Percentiles rank a stretch among this genome's conserved stretches.
These are phyloP conservation scores for Epinephelus fuscoguttatus DNA, from an alignment of 2,113 vertebrate genomes.

Conservation along the genomic window DNA sequence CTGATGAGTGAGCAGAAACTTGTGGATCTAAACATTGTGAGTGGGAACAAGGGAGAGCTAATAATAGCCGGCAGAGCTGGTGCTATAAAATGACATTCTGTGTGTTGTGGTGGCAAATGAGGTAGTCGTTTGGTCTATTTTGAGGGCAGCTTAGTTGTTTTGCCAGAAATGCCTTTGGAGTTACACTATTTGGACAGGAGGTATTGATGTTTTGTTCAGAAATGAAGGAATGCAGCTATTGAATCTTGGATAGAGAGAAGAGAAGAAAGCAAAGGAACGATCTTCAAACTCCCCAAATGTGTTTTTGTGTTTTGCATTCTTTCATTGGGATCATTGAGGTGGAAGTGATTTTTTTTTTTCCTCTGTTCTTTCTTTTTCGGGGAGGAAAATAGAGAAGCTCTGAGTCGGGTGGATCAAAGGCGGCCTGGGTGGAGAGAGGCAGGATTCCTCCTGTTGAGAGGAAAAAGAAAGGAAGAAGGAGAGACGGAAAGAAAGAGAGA, in stretches of 20 bases:
- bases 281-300: constrained; percentile 47
- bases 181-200: constrained; percentile 41
- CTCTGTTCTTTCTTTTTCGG: constrained; percentile 34
- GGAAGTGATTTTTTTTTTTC: constrained; percentile 61
- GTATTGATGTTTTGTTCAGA: constrained; percentile 47
- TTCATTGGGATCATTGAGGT: constrained; percentile 69
- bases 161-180: constrained; percentile 36
- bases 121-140: constrained; percentile 30
- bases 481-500: constrained; percentile 43
- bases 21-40: constrained; percentile 32
- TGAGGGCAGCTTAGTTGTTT: constrained; percentile 22
- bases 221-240: constrained; percentile 61
- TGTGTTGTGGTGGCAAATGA: constrained; percentile 26
- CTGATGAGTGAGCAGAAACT: constrained; percentile 69
- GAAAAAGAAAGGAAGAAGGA: constrained; percentile 52
- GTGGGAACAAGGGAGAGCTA: constrained; percentile 16
- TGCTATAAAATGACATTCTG: not conserved
- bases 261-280: constrained; percentile 22
- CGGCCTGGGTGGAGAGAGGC: constrained; percentile 56
- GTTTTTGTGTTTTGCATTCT: constrained; percentile 67
- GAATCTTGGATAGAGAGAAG: constrained; percentile 25
- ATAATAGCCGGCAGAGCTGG: constrained; percentile 10
- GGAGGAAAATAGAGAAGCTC: constrained; percentile 60
- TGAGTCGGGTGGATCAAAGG: constrained; percentile 78
- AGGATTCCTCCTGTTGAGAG: constrained; percentile 69